Base-by-base conservation (phyloP, 2,888 invertebrate genomes). In the Eucera pruinosa region DNA sequence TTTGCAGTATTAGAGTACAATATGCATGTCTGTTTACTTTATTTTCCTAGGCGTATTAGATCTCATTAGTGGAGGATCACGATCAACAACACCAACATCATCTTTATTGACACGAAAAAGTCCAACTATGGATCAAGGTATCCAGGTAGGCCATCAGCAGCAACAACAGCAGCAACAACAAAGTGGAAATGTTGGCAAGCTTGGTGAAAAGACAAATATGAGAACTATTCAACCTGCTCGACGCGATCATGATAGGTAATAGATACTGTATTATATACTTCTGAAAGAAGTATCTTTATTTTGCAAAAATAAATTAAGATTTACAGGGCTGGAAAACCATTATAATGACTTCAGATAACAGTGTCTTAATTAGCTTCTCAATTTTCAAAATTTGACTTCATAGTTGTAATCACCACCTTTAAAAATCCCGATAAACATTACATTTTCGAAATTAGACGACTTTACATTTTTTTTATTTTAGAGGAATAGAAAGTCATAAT, bases 91-190 rank as follows among this genome's bases (percentile, higher is more conserved):
- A 1, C 97, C 97, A 11, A 96, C 96, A 6, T 95, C 96, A 77
- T 93, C 95, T 43, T 93, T 94, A 43, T 86, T 94, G 77, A 95
- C 95, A 81, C 94, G 97, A 88, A 97, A 97, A 93, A 97, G 97
- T 86, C 97, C 97, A 62, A 97, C 97, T 1, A 95, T 95, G 84
- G 98, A 98, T 92, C 96, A 97, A 93, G 96, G 96, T 80, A 95
- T 96, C 54, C 97, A 97, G 93, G 96, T 94, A 43, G 93, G 93
- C 25, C 93, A 93, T 25, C 92, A 93, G 41, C 92, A 93, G 36
- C 91, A 91, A 13, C 91, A 92, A 36, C 91, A 91, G 11, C 93
- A 93, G 20, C 91, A 91, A 11, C 93, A 93, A 23, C 86, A 88
- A 18, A 79, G 87, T 39, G 88, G 86, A 67, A 86, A 81, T 60